Conservation (phyloP, 2,888 invertebrate species). For the Agrochola litura region DNA sequence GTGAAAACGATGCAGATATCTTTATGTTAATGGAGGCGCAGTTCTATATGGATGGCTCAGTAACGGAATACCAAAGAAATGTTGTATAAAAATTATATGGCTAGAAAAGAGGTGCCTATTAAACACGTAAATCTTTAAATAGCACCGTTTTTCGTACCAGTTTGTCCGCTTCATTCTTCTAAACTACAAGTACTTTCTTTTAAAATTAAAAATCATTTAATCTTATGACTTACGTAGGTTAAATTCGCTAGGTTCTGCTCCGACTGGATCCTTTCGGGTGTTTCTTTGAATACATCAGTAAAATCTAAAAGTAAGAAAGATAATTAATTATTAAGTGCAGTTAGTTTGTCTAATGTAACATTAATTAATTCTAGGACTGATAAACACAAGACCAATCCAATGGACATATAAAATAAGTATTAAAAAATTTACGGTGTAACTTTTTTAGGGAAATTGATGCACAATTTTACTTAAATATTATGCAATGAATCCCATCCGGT, state of each 20-base stretch:
- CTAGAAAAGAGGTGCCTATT: neutral
- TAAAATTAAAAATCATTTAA: neutral
- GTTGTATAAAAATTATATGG: neutral
- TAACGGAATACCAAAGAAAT: neutral
- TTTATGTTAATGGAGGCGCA: neutral
- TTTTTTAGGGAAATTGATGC: neutral
- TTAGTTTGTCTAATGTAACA: neutral
- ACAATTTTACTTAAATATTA: neutral
- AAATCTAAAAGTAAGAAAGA: conserved; percentile 73
- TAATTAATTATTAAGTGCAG: neutral
- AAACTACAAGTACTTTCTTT: neutral
- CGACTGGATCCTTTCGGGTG: conserved; percentile 79
- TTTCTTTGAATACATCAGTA: conserved; percentile 78
- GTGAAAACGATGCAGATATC: neutral
- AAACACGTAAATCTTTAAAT: neutral
- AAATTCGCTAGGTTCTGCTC: conserved; percentile 80
- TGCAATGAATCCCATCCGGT: neutral
- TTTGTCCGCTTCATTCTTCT: neutral
- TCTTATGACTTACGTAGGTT: conserved; percentile 77
- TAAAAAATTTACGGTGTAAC: neutral
- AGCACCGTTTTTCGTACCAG: neutral
- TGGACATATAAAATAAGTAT: neutral
- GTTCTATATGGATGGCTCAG: neutral
- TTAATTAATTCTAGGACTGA: neutral
- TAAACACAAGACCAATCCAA: neutral